Conservation (phyloP, 2,888 invertebrate species). For the Allophyes oxyacanthae region DNA sequence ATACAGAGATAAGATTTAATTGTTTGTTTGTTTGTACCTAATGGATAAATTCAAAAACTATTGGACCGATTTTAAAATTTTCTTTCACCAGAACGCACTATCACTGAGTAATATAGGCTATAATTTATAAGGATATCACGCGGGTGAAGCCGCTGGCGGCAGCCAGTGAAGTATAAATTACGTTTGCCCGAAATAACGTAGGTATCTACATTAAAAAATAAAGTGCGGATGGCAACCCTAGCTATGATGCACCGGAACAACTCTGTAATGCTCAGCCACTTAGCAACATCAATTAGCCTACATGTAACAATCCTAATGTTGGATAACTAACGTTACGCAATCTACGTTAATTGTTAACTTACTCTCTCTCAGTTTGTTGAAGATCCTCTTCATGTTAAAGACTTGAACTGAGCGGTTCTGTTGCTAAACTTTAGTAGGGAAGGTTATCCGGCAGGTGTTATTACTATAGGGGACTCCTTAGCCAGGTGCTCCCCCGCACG, state of each 20-base stretch:
- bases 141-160: no score
- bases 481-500: constrained; percentile 73
- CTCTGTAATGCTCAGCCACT: constrained; percentile 15
- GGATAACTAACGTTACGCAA: constrained; percentile 31
- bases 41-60: no score
- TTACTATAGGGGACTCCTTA: constrained; percentile 14
- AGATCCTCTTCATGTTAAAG: constrained; percentile 76
- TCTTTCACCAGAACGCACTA: no score
- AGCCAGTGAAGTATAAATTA: no score
- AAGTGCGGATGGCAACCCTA: no score
- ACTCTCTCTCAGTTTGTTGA: constrained; percentile 78
- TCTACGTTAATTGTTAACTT: constrained; percentile 59
- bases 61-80: no score
- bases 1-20: no score
- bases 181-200: no score
- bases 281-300: constrained; percentile 30
- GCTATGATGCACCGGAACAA: constrained; percentile 34
- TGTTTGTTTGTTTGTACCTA: no score
- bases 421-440: neutral
- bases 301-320: constrained; percentile 37
- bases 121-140: no score
- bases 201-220: no score
- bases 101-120: no score
- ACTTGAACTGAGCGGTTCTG: neutral
- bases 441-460: constrained; percentile 9